A percentile compares a stretch with the other conserved stretches of the same genome.
Evolutionary conservation across 2,888 invertebrate genomes (phyloP).

Genomic region (Amphipyra berbera): DNA sequence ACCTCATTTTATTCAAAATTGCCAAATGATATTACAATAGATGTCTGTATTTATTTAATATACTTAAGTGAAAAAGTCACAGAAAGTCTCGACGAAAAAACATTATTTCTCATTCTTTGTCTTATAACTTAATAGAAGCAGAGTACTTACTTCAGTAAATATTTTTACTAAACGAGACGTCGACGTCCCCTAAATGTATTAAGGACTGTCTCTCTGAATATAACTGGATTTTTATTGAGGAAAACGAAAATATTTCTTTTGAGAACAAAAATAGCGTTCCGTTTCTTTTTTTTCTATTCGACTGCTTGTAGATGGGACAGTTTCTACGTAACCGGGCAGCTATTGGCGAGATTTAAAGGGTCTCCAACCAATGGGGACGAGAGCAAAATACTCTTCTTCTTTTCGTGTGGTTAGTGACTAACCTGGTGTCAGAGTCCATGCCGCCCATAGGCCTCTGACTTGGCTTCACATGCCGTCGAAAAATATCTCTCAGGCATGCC

Average conservation of each 20-base stretch:
- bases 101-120: background rate
- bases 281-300: constrained; percentile 8
- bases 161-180: constrained; percentile 21
- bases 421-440: no score
- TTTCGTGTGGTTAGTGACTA: no score
- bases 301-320: no score
- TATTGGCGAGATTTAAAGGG: no score
- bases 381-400: no score
- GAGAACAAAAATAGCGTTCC: background rate
- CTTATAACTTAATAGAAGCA: background rate
- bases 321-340: no score
- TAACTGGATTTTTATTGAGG: constrained; percentile 25
- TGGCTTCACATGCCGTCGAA: no score
- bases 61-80: background rate
- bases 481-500: no score
- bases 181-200: constrained; percentile 18
- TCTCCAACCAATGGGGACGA: no score
- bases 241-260: constrained; percentile 14
- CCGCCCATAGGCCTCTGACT: no score
- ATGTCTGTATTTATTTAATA: background rate
- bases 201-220: constrained; percentile 3
- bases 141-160: constrained; percentile 7
- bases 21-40: no score
- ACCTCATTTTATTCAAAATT: no score
- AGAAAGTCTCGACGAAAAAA: background rate